These are phyloP conservation scores for Xenus cinereus DNA, from an alignment of 2,113 vertebrate species.

Conservation along the genomic window DNA sequence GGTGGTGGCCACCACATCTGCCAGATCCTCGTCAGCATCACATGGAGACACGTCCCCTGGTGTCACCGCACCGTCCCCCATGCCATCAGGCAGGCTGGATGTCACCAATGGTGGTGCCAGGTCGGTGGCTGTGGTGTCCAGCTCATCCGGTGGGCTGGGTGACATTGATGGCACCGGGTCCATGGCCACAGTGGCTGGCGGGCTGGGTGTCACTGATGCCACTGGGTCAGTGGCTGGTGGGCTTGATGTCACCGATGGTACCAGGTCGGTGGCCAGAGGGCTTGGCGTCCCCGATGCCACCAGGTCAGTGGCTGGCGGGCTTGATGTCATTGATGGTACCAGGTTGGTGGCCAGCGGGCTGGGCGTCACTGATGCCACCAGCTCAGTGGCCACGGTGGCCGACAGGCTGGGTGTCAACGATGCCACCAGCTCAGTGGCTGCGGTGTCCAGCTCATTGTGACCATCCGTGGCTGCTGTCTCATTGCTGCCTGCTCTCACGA, in stretches of 20 bases:
- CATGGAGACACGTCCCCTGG: too few species aligned
- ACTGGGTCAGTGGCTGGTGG: background rate
- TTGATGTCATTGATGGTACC: background rate
- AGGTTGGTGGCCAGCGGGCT: background rate
- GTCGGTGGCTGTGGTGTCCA: background rate
- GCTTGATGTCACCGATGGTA: background rate
- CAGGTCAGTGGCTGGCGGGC: background rate
- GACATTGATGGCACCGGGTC: fast-evolving
- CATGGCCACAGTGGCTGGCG: fast-evolving
- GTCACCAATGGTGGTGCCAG: background rate
- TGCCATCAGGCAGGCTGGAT: too few species aligned
- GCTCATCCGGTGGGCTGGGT: background rate
- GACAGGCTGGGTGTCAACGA: too few species aligned
- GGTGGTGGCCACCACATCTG: fast-evolving
- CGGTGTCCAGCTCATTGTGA: background rate
- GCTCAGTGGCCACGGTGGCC: background rate
- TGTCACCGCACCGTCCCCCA: too few species aligned
- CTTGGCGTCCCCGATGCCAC: background rate
- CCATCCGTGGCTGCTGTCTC: background rate
- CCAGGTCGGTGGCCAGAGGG: background rate
- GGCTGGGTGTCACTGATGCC: background rate
- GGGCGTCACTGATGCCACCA: background rate
- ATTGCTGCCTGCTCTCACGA: fast-evolving
- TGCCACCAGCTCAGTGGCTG: background rate
- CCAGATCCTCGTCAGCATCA: fast-evolving